Conservation (phyloP, 2,113 vertebrate species). For the Cryptomyrus ogoouensis region DNA sequence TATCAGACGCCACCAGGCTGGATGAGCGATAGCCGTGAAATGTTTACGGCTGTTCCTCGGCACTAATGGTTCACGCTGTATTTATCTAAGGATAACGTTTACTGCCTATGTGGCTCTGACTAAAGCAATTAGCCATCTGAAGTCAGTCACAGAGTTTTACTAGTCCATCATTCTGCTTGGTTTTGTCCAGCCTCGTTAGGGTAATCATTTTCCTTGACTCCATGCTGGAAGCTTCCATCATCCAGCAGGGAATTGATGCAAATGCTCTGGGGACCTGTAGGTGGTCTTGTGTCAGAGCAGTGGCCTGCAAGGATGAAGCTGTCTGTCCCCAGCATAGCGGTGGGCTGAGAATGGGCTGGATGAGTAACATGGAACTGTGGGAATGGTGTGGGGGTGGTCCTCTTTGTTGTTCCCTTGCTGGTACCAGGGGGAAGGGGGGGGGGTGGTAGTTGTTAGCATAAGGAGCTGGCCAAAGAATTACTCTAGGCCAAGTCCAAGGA, state of each 20-base stretch:
- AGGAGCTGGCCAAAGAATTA: neutral
- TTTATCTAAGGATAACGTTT: slow-evolving; percentile 53
- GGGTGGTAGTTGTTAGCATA: neutral
- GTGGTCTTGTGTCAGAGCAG: neutral
- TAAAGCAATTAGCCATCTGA: slow-evolving; percentile 47
- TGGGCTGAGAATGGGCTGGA: neutral
- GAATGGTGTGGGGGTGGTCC: neutral
- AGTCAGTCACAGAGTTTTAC: slow-evolving; percentile 34
- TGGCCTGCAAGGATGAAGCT: neutral
- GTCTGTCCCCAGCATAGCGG: neutral
- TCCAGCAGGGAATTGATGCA: neutral
- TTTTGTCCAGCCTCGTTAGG: neutral
- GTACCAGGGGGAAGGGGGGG: neutral
- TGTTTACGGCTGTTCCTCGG: slow-evolving; percentile 46
- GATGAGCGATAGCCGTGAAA: slow-evolving; percentile 53
- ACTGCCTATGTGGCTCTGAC: slow-evolving; percentile 48
- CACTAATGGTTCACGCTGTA: slow-evolving; percentile 41
- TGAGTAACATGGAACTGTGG: neutral
- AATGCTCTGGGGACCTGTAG: neutral
- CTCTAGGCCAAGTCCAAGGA: neutral
- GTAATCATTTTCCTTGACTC: neutral
- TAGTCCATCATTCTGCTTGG: neutral
- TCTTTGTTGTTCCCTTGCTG: neutral
- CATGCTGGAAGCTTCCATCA: neutral
- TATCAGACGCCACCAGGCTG: slow-evolving; percentile 30